Base-by-base conservation (phyloP, 2,797 vertebrate genomes). In the Loris lydekkerianus region DNA sequence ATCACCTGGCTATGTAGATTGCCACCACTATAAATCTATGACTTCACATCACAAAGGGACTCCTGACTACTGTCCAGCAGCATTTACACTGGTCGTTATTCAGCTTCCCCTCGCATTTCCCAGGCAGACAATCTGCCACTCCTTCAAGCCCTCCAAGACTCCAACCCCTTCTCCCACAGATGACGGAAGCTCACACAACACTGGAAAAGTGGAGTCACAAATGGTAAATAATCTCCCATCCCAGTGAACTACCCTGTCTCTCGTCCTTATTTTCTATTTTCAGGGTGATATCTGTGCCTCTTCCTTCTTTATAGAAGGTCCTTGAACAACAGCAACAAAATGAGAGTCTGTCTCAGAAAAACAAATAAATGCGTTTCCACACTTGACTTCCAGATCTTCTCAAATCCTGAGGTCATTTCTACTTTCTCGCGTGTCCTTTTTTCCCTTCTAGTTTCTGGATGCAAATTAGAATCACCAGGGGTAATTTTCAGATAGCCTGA, bases 181-280 rank as follows among this genome's bases (percentile, higher is more conserved):
- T 2, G 9, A 75, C 1, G 14, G 2, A 46, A 65, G 29, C 58
- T 73, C 61, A 31, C 6, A 10, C 3, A 29, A 2, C 34, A 18
- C 4, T 49, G 40, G 27, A 15, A 60, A 75, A 60, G 31, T 56
- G 49, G 34, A 2, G 23, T n/a, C 29, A 58, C 43, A 37, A n/a
- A 77, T 77, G 8, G 29, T 4, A 73, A 34, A 49, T 15, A 23
- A 0, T 25, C 2, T 60, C 9, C 7, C 31, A n/a, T n/a, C 49
- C 7, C 5, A 6, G 1, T 2, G n/a, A 34, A 65, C 2, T 0
- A 15, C 21, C 7, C 7, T 46, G 91, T 46, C 20, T 53, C 69
- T 67, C 25, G 20, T 23, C 21, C 46, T 58, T 18, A 56, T 69
- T 61, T 60, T 23, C 53, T 7, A 4, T 37, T 77, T 23, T 82